Conservation (phyloP, 2,797 vertebrate genomes). For the Argyrosomus regius region DNA sequence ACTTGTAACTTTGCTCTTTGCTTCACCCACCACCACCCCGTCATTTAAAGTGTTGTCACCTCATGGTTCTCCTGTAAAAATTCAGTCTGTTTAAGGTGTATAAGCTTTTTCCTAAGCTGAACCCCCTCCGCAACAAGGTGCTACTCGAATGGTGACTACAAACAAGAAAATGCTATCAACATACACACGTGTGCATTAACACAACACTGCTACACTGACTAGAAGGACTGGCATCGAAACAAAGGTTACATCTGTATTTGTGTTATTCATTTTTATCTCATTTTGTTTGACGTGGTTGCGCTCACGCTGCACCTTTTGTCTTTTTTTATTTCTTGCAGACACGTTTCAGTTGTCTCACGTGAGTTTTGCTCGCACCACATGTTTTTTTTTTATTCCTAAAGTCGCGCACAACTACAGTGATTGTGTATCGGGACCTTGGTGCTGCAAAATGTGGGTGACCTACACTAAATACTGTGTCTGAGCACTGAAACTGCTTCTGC, state of each 20-base stretch:
- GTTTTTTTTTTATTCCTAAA: background rate
- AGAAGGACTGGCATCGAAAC: slow-evolving; percentile 31
- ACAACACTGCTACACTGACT: slow-evolving; percentile 16
- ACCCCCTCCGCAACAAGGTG: slow-evolving; percentile 55
- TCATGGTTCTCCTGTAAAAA: slow-evolving; percentile 14
- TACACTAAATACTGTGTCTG: background rate
- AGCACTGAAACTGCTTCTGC: background rate
- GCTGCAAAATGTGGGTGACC: background rate
- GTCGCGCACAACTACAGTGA: background rate
- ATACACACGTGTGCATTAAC: background rate
- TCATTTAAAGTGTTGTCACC: background rate
- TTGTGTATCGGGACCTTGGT: background rate
- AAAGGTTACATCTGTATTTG: slow-evolving; percentile 15
- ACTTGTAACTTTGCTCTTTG: background rate
- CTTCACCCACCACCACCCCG: background rate
- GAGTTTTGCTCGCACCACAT: too few relatives aligned
- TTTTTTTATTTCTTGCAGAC: too few relatives aligned
- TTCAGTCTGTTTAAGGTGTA: slow-evolving; percentile 20
- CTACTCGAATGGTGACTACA: slow-evolving; percentile 48
- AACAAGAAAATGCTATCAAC: background rate
- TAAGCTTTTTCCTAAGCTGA: slow-evolving; percentile 42
- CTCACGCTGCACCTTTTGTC: slow-evolving; percentile 35
- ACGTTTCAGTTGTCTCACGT: background rate
- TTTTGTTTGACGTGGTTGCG: background rate
- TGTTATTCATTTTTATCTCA: background rate